Evolutionary conservation across 2,113 vertebrate genomes (phyloP).

Genomic region (Rallus limicola): DNA sequence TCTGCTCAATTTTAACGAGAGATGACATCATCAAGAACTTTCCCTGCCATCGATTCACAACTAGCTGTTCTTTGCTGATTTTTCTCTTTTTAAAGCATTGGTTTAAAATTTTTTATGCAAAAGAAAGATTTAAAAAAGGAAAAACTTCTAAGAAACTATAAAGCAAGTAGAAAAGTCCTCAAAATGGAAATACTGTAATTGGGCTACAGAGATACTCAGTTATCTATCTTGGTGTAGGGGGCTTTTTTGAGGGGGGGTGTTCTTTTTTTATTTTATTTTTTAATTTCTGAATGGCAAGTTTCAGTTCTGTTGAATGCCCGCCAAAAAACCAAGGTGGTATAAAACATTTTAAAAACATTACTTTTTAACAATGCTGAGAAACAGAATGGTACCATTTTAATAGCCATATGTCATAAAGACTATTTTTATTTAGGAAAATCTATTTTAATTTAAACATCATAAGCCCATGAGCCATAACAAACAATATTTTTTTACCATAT

Average conservation of each 20-base stretch:
- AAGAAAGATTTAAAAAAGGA: not conserved
- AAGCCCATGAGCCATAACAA: conserved; percentile 80
- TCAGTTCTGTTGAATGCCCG: not conserved
- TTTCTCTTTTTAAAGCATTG: not conserved
- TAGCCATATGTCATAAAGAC: conserved; percentile 71
- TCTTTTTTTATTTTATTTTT: not conserved
- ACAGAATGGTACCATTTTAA: conserved; percentile 75
- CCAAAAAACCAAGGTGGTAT: conserved; percentile 65
- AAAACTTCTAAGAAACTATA: not conserved
- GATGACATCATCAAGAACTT: conserved; percentile 58
- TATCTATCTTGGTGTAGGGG: not conserved
- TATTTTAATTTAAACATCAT: conserved; percentile 84
- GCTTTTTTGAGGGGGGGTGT: no score
- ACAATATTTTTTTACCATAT: conserved; percentile 75
- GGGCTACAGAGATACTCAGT: not conserved
- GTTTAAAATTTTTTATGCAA: not conserved
- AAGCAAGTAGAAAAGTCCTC: not conserved
- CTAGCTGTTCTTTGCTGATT: not conserved
- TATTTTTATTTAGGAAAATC: conserved; percentile 85
- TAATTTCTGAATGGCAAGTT: not conserved
- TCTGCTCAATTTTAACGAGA: conserved; percentile 46
- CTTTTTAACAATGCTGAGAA: conserved; percentile 75
- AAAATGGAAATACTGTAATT: not conserved
- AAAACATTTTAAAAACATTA: conserved; percentile 68
- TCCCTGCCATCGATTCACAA: conserved; percentile 24